Evolutionary conservation across 2,888 invertebrate genomes (phyloP).

Genomic region (Eupithecia dodoneata): DNA sequence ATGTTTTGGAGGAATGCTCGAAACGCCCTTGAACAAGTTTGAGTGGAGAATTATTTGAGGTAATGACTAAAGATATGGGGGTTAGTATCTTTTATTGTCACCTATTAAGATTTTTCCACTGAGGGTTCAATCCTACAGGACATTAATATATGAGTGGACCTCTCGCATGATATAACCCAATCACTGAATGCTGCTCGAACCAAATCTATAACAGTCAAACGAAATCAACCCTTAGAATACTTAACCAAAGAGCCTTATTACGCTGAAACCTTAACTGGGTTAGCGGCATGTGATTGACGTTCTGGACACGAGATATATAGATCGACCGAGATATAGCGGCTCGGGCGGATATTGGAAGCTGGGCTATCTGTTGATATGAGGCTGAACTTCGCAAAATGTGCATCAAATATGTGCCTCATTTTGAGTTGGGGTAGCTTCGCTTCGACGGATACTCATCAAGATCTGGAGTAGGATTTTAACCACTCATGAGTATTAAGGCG

Average conservation of each 20-base stretch:
- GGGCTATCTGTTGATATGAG: constrained; percentile 20
- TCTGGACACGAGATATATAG: constrained; percentile 39
- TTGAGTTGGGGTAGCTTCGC: constrained; percentile 1
- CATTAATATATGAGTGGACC: neutral
- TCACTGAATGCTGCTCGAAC: neutral
- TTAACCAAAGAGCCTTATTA: constrained; percentile 3
- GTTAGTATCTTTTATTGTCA: neutral
- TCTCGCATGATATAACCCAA: neutral
- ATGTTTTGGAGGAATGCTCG: no score
- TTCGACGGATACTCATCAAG: neutral
- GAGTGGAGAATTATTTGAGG: no score
- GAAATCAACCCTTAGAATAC: constrained; percentile 7
- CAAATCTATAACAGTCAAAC: neutral
- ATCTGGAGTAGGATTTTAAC: neutral
- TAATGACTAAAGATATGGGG: no score
- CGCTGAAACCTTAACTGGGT: constrained; percentile 18
- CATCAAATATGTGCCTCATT: constrained; percentile 20
- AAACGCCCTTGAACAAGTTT: no score
- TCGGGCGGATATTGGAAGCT: constrained; percentile 50
- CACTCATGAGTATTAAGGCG: no score
- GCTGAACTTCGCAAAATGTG: constrained; percentile 11
- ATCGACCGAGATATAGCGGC: constrained; percentile 52
- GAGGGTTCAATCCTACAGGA: neutral
- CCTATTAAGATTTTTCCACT: neutral
- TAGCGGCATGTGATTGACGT: constrained; percentile 46